Evolutionary conservation across 1,140 invertebrate genomes (phyloP).

Genomic region (Atta texana): DNA sequence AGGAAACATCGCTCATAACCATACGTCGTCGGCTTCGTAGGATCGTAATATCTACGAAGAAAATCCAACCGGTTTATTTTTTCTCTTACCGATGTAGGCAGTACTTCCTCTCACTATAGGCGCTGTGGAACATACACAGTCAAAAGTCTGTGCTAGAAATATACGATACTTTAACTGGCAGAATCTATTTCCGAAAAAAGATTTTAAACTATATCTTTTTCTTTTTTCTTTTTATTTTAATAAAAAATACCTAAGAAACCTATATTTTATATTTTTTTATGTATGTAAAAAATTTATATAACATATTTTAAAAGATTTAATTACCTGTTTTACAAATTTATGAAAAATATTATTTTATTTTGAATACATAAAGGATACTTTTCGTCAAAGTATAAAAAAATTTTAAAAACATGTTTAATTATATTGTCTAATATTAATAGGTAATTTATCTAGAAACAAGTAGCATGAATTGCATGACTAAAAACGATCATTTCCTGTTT

Average conservation of each 20-base stretch:
- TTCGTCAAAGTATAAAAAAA: background rate
- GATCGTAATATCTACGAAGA: conserved; percentile 5
- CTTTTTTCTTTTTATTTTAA: background rate
- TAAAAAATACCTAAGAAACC: background rate
- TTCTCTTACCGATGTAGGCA: background rate
- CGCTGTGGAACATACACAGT: background rate
- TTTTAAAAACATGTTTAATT: no score
- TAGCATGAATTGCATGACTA: background rate
- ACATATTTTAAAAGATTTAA: background rate
- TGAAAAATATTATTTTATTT: conserved; percentile 21
- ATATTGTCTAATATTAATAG: no score
- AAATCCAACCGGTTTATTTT: conserved; percentile 51
- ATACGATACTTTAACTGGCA: background rate
- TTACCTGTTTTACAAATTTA: background rate
- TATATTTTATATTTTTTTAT: background rate
- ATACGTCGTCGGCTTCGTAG: conserved; percentile 14
- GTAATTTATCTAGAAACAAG: background rate
- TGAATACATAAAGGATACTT: background rate
- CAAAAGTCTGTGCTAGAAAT: conserved; percentile 17
- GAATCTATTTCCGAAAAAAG: conserved; percentile 3
- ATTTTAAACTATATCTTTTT: background rate
- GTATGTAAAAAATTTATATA: background rate
- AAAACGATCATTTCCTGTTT: background rate
- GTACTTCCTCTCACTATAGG: background rate
- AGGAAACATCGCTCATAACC: conserved; percentile 32